phyloP scores from a whole-genome alignment of 2,888 invertebrate species.

The Nemurella pictetii region DNA sequence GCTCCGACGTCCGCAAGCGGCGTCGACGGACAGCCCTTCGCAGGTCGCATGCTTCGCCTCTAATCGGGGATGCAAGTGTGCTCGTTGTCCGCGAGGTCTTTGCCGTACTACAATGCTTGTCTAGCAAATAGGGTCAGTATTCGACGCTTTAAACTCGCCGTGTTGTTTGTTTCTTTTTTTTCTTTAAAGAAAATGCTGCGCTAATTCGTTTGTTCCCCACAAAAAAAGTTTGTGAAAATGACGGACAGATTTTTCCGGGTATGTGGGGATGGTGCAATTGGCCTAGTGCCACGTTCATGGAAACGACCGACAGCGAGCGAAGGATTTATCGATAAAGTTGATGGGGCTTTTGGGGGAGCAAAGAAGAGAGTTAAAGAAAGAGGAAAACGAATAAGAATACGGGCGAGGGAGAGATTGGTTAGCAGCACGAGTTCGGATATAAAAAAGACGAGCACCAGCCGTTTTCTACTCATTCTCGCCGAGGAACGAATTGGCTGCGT shows the following conservation, averaged over 20 bases:
- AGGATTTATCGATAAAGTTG: conserved; percentile 33
- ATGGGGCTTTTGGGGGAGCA: conserved; percentile 28
- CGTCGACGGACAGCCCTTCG: no score
- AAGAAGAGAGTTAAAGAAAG: conserved; percentile 22
- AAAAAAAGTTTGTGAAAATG: not conserved
- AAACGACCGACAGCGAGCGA: conserved; percentile 28
- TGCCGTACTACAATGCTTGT: not conserved
- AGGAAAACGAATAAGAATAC: not conserved
- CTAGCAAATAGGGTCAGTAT: not conserved
- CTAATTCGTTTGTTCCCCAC: not conserved
- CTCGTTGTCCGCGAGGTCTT: no score
- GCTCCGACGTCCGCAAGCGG: not conserved
- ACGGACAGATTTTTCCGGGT: conserved; percentile 30
- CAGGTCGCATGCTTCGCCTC: not conserved
- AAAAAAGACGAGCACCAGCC: conserved; percentile 15
- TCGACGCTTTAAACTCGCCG: not conserved
- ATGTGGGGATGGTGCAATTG: conserved; percentile 10
- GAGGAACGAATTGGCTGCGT: conserved; percentile 21
- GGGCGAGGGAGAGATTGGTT: conserved; percentile 25
- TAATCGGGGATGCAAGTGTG: no score
- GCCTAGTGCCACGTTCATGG: conserved; percentile 30
- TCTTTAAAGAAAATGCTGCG: not conserved
- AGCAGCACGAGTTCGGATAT: conserved; percentile 20
- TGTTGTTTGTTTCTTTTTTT: not conserved
- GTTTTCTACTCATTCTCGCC: not conserved